Percentiles rank a stretch among this genome's conserved stretches.
Evolutionary conservation across 1,140 invertebrate genomes (phyloP).

Genomic region (Phenacoccus solenopsis): DNA sequence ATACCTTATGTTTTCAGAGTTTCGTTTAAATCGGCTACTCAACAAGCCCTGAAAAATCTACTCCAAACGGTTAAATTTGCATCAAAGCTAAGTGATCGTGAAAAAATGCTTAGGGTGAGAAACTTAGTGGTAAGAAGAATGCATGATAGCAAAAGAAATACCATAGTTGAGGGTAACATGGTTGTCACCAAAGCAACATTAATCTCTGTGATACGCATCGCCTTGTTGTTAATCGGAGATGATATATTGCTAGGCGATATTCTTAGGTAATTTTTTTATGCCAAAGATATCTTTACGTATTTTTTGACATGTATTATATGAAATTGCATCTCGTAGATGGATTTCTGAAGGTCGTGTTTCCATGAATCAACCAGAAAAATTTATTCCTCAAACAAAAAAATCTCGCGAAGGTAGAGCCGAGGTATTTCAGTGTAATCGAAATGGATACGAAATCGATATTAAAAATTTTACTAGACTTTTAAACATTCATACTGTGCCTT

Average conservation of each 20-base stretch:
- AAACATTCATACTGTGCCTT: background rate
- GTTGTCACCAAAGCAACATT: background rate
- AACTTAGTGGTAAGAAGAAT: background rate
- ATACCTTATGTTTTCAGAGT: background rate
- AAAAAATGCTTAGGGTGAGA: too few species aligned
- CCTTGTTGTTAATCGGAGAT: background rate
- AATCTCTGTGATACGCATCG: background rate
- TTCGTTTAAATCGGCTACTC: background rate
- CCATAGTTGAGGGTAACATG: background rate
- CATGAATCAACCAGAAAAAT: background rate
- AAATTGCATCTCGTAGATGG: background rate
- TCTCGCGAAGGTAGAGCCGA: background rate
- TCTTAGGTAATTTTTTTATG: background rate
- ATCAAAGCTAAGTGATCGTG: too few species aligned
- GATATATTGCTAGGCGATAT: background rate
- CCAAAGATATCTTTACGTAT: too few species aligned
- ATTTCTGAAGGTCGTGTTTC: background rate
- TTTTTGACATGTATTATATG: too few species aligned
- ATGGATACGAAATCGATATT: background rate
- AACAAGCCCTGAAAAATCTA: background rate
- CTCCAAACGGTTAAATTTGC: background rate
- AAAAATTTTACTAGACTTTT: background rate
- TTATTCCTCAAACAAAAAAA: background rate
- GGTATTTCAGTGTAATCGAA: background rate
- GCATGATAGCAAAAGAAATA: background rate